Percentiles rank a stretch among this genome's conserved stretches.
Evolutionary conservation across 2,797 vertebrate genomes (phyloP).

Genomic region (Diceros bicornis): DNA sequence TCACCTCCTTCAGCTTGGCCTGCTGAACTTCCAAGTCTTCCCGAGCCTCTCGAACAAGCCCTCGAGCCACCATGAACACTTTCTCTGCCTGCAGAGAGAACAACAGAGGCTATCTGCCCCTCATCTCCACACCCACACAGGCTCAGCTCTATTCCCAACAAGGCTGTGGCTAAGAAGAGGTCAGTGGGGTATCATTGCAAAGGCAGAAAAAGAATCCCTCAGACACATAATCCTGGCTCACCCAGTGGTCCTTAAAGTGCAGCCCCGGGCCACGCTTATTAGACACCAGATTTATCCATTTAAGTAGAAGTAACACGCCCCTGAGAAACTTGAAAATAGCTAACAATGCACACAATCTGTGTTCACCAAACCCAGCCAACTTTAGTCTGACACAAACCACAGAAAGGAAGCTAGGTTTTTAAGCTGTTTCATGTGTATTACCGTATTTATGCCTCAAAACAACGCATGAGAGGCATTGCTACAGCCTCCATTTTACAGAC

Average conservation of each 20-base stretch:
- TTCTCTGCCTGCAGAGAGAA: conserved; percentile 93
- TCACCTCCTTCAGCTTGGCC: conserved; percentile 95
- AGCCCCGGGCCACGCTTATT: not conserved
- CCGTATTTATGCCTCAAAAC: not conserved
- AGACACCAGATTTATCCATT: conserved; percentile 23
- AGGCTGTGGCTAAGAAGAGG: not conserved
- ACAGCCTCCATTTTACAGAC: not conserved
- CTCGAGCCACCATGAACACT: conserved; percentile 97
- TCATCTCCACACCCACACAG: not conserved
- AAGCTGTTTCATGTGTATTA: not conserved
- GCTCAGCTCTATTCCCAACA: not conserved
- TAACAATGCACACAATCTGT: not conserved
- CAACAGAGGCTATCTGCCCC: accelerated
- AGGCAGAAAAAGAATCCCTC: not conserved
- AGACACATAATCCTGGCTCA: conserved; percentile 17
- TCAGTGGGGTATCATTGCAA: not conserved
- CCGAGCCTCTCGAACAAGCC: conserved; percentile 95
- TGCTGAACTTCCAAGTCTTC: conserved; percentile 93
- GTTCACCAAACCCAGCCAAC: not conserved
- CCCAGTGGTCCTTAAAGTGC: not conserved
- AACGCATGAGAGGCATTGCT: not conserved
- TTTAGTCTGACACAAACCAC: not conserved
- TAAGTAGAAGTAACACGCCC: conserved; percentile 53
- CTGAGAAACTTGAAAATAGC: conserved; percentile 57
- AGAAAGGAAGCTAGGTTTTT: not conserved